Evolutionary conservation across 2,888 invertebrate species (phyloP), one percentile per base, ranked within the genome.

Genomic region (Tetranychus piercei): DNA sequence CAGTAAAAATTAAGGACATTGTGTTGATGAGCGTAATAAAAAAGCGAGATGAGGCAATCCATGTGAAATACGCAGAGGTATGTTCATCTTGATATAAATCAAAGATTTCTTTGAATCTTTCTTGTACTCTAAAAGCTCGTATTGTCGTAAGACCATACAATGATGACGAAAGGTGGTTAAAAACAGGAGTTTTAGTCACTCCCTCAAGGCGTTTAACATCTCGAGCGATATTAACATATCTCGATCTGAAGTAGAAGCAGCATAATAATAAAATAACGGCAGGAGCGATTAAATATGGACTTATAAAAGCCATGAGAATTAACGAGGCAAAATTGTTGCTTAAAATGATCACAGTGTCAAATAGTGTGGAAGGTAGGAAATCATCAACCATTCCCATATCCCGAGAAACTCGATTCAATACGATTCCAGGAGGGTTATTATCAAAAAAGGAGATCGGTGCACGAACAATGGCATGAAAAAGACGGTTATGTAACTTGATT

Each of bases 21-120:
- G 91, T 85, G 82, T 97, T 97, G 80, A 97, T 84, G 87, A 91
- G 91, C 80, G 94, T 90, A 0, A 94, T 95, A 81, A 97, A 94
- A 79, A 96, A 95, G 77, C 95, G 88, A 23, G 91, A 91, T 7
- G 91, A 89, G 0, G 91, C 87, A 74, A 97, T 88, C 82, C 93
- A 94, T 80, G 92, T 85, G 81, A 88, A 95, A 90, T 92, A 96
- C 6, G 95, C 90, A 1, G 94, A 90, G 74, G 93, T 91, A 81
- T 96, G 94, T 6, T 86, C 81, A 80, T 91, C 87, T 85, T 89
- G 83, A 76, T 80, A 79, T 43, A 79, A 78, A 74, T 81, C 78
- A 64, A 78, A 79, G 22, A 75, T 77, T 74, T 74, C 77, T 67
- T 74, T 78, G 71, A 95, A 87, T 43, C 89, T 87, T 74, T 87